Base-by-base conservation (phyloP, 2,797 vertebrate species). In the Eulemur mongoz region DNA sequence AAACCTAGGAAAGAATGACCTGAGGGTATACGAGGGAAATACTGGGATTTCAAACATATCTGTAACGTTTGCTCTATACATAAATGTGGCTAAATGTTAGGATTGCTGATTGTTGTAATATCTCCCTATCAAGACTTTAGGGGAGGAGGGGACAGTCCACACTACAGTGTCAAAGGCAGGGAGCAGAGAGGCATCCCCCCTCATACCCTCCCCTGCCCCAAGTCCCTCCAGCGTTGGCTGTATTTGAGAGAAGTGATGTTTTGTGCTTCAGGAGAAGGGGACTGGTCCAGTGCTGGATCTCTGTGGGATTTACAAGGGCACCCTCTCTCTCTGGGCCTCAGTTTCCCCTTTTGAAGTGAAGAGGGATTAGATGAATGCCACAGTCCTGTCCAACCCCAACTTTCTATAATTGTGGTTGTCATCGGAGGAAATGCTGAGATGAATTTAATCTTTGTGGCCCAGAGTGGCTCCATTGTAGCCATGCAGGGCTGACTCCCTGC, bases 11-110 rank as follows among this genome's bases (percentile, higher is more conserved):
- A 91, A 84, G 72, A 89, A 87, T 72, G 69, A 13, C 14, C 1
- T 30, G n/a, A 63, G 43, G 35, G 13, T 25, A 79, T 38, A 59
- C 1, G 1, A 88, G 69, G 59, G 25, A 30, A 72, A 27, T 40
- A 13, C 45, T 45, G 85, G 32, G 8, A 13, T 93, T 91, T 52
- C 69, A 86, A 52, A 22, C 17, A 23, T 65, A 22, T 57, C 86
- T 89, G n/a, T 48, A 43, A 83, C 5, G 40, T 67, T 61, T 69
- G 73, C 50, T 85, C 94, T 83, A 45, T 65, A 67, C 90, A 38
- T 15, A 81, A 88, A 63, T 54, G 75, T 3, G 7, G 14, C 48
- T 83, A 70, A 75, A 76, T 25, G 4, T 50, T 90, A 72, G 79
- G 61, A 65, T 59, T 86, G 48, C 43, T 75, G 18, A 50, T 67